These are phyloP conservation scores for Onchidella celtica DNA, from an alignment of 2,888 invertebrate species.

Conservation along the genomic window DNA sequence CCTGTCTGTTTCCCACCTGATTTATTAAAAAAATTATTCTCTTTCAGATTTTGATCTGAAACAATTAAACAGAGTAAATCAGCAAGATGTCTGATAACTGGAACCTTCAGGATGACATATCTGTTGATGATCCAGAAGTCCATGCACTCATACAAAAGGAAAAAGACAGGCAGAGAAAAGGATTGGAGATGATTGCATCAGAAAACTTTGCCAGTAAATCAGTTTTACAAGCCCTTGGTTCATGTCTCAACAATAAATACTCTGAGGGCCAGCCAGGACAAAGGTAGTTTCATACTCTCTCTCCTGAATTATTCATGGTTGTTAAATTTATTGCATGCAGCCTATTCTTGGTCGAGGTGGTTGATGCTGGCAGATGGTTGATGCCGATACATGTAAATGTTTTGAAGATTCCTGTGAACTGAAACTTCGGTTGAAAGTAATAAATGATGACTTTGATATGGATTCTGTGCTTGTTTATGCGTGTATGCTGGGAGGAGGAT, in stretches of 20 bases:
- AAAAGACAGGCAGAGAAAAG: slow-evolving; percentile 90
- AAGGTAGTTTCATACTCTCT: slow-evolving; percentile 72
- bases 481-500: no score
- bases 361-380: no score
- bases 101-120: slow-evolving; percentile 72
- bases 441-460: no score
- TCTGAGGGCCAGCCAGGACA: slow-evolving; percentile 83
- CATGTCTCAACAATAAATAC: slow-evolving; percentile 84
- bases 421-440: no score
- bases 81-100: slow-evolving; percentile 55
- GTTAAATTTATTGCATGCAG: not conserved
- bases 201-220: slow-evolving; percentile 83
- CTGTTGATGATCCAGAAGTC: slow-evolving; percentile 90
- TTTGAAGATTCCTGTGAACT: no score
- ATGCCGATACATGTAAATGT: no score
- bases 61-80: not conserved
- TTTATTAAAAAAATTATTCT: no score
- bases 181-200: slow-evolving; percentile 97
- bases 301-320: not conserved
- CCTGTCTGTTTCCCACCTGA: no score
- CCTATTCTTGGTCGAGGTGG: no score
- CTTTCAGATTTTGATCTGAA: not conserved
- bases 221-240: slow-evolving; percentile 81
- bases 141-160: slow-evolving; percentile 90
- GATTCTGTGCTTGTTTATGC: no score